These are phyloP conservation scores for Piaya cayana DNA, from an alignment of 2,113 vertebrate genomes.

Conservation along the genomic window DNA sequence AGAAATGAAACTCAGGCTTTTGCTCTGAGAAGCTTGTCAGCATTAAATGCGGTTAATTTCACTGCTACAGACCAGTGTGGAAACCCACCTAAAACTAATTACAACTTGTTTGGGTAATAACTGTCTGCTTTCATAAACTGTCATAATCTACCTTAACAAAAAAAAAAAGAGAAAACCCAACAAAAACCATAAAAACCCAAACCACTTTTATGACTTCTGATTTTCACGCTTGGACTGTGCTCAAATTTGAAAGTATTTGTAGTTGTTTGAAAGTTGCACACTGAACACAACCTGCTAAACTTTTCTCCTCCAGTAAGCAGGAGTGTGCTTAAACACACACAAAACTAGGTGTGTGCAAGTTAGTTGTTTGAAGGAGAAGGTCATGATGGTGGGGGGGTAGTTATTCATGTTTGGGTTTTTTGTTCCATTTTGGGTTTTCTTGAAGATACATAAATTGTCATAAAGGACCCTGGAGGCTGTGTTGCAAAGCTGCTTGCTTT, in stretches of 20 bases:
- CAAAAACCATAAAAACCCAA: not conserved
- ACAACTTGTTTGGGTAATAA: slow-evolving; percentile 4
- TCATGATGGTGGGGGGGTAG: not conserved
- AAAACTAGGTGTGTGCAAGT: not conserved
- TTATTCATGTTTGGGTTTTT: not conserved
- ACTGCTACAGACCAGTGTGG: not conserved
- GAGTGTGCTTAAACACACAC: not conserved
- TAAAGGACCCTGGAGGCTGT: not conserved
- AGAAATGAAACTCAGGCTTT: not conserved
- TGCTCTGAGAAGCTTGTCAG: not conserved
- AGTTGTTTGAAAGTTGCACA: not conserved
- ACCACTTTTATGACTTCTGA: not conserved
- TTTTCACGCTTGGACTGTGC: not conserved
- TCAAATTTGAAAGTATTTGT: not conserved
- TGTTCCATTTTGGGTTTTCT: not conserved
- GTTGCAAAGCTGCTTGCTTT: not conserved
- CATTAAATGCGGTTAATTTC: not conserved
- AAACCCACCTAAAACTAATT: slow-evolving; percentile 12
- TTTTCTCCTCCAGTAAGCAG: not conserved
- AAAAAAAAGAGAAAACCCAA: not conserved
- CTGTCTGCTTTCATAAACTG: not conserved
- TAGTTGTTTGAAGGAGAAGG: not conserved
- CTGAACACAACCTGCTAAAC: not conserved
- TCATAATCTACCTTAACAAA: not conserved
- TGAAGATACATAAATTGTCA: not conserved